Evolutionary conservation across 2,113 vertebrate species (phyloP).

Genomic region (Pluvianellus socialis): DNA sequence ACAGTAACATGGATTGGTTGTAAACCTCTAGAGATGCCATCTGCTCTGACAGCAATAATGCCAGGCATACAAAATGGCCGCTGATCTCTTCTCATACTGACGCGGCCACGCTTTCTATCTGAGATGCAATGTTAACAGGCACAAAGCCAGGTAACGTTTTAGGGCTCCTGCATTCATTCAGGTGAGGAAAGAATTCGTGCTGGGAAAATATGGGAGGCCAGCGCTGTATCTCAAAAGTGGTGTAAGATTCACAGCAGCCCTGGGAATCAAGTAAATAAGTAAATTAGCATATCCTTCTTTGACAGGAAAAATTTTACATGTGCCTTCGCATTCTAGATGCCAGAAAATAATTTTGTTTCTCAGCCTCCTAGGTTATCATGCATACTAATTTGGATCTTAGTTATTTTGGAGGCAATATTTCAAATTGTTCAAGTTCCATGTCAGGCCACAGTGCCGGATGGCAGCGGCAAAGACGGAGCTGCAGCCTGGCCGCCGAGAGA

Average conservation of each 20-base stretch:
- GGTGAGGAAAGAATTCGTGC: neutral
- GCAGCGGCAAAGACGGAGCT: accelerated
- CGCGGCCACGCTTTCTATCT: accelerated
- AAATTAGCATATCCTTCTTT: neutral
- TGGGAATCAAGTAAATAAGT: neutral
- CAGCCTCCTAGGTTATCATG: neutral
- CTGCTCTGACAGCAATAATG: neutral
- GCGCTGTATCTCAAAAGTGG: neutral
- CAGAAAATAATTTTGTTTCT: neutral
- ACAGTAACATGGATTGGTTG: neutral
- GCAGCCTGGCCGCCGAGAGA: neutral
- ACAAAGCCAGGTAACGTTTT: neutral
- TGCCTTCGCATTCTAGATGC: neutral
- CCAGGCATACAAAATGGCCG: neutral
- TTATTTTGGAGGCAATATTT: neutral
- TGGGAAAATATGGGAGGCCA: neutral
- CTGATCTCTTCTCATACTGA: neutral
- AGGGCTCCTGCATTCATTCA: neutral
- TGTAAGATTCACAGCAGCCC: neutral
- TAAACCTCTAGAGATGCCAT: neutral
- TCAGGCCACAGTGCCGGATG: neutral
- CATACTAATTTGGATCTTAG: neutral
- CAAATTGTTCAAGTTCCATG: neutral
- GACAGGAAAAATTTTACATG: neutral
- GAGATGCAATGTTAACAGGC: neutral